Evolutionary conservation across 1,140 invertebrate species (phyloP).

Genomic region (Drosophila bocqueti): DNA sequence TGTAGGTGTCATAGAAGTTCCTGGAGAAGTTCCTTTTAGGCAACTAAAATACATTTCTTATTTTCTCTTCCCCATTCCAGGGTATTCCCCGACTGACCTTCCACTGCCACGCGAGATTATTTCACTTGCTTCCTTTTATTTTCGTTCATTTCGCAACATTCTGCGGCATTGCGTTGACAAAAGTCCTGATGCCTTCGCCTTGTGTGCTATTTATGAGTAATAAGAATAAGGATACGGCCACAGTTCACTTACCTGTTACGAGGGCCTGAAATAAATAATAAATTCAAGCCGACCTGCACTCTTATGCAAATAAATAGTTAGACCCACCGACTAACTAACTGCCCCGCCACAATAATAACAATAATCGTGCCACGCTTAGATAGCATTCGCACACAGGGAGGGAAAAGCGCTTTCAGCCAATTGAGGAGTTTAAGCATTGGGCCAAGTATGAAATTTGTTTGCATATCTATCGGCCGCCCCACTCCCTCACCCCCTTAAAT

Average conservation of each 20-base stretch:
- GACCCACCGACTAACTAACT: constrained; percentile 31
- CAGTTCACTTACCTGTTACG: constrained; percentile 42
- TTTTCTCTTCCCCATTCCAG: background rate
- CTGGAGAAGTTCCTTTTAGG: no score
- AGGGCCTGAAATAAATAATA: constrained; percentile 36
- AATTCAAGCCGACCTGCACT: constrained; percentile 32
- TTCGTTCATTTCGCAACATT: constrained; percentile 53
- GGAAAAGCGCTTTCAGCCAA: constrained; percentile 74
- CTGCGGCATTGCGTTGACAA: constrained; percentile 65
- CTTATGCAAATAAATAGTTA: constrained; percentile 68
- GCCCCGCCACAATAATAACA: constrained; percentile 73
- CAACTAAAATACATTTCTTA: no score
- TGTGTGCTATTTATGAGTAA: constrained; percentile 67
- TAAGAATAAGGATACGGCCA: constrained; percentile 22
- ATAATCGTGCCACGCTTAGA: constrained; percentile 83
- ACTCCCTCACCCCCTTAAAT: constrained; percentile 43
- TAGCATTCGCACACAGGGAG: constrained; percentile 42
- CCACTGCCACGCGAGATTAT: background rate
- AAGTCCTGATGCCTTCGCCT: constrained; percentile 54
- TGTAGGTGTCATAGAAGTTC: no score
- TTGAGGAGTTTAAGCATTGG: constrained; percentile 84
- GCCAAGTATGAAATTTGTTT: constrained; percentile 84
- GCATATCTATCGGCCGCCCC: constrained; percentile 22
- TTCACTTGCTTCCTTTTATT: constrained; percentile 35
- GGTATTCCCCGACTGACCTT: constrained; percentile 4